Evolutionary conservation across 2,113 vertebrate genomes (phyloP).

Genomic region (Vireo altiloquus): DNA sequence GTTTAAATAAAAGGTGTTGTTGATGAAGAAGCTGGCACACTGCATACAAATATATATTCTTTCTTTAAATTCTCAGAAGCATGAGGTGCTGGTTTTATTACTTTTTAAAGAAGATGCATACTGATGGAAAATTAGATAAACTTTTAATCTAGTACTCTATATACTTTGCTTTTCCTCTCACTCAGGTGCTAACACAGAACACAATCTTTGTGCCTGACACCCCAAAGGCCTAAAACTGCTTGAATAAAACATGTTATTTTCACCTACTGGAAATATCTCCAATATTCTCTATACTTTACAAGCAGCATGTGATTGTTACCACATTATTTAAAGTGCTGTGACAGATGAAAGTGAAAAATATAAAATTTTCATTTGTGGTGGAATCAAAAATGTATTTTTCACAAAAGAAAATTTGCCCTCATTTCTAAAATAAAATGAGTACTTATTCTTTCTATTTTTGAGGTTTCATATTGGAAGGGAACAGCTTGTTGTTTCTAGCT

Average conservation of each 20-base stretch:
- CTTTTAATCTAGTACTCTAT: not conserved
- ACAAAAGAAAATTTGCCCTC: not conserved
- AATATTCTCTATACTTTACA: not conserved
- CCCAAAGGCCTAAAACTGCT: not conserved
- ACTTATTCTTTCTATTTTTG: not conserved
- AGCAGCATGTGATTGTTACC: not conserved
- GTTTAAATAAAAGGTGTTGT: not conserved
- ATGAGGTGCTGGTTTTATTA: not conserved
- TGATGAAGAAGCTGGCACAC: not conserved
- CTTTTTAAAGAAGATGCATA: not conserved
- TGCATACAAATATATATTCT: not conserved
- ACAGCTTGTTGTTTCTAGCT: fast-evolving
- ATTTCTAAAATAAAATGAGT: not conserved
- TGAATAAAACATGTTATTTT: conserved; percentile 26
- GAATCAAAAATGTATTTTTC: not conserved
- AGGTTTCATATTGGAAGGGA: not conserved
- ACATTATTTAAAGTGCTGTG: not conserved
- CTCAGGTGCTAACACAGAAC: not conserved
- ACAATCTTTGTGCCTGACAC: not conserved
- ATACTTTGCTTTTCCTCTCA: not conserved
- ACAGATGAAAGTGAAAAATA: conserved; percentile 5
- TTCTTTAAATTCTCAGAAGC: not conserved
- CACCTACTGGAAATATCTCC: conserved; percentile 4
- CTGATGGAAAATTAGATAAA: not conserved
- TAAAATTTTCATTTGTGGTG: not conserved